A percentile compares a stretch with the other conserved stretches of the same genome.
Evolutionary conservation across 1,140 invertebrate species (phyloP).

Genomic region (Spodoptera frugiperda): DNA sequence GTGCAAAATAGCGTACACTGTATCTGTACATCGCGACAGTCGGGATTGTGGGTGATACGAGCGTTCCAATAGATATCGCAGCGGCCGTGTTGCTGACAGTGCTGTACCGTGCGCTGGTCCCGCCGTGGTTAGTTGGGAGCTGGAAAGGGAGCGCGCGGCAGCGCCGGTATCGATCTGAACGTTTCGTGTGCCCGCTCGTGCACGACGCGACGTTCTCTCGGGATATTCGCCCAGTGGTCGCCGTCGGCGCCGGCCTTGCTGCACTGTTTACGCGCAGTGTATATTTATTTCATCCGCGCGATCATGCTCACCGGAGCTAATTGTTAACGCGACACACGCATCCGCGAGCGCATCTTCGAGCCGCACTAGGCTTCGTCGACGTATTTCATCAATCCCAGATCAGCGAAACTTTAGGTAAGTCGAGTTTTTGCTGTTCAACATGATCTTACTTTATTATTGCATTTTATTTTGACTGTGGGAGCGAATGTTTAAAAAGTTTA

Average conservation of each 20-base stretch:
- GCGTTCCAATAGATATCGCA: slow-evolving; percentile 47
- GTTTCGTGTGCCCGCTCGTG: slow-evolving; percentile 77
- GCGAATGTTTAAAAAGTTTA: slow-evolving; percentile 50
- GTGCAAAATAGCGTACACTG: slow-evolving; percentile 60
- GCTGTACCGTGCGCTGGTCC: slow-evolving; percentile 47
- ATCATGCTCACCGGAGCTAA: slow-evolving; percentile 76
- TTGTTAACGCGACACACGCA: slow-evolving; percentile 74
- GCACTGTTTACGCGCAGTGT: slow-evolving; percentile 78
- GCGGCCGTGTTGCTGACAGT: slow-evolving; percentile 36
- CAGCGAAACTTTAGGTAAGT: slow-evolving; percentile 71
- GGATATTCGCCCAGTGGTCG: slow-evolving; percentile 81
- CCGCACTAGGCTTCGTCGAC: slow-evolving; percentile 51
- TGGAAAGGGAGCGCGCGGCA: slow-evolving; percentile 75
- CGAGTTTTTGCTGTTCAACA: slow-evolving; percentile 30
- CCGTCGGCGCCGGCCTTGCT: slow-evolving; percentile 82
- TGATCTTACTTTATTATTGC: slow-evolving; percentile 44
- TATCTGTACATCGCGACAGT: slow-evolving; percentile 58
- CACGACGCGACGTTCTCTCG: slow-evolving; percentile 78
- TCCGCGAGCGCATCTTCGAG: slow-evolving; percentile 62
- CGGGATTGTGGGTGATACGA: slow-evolving; percentile 56
- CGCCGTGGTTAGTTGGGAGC: slow-evolving; percentile 64
- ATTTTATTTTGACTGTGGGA: slow-evolving; percentile 49
- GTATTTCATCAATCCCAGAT: slow-evolving; percentile 59
- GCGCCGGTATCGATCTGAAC: slow-evolving; percentile 79
- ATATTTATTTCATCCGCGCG: slow-evolving; percentile 74